Conservation (phyloP, 2,113 vertebrate species). For the Raja brachyura region DNA sequence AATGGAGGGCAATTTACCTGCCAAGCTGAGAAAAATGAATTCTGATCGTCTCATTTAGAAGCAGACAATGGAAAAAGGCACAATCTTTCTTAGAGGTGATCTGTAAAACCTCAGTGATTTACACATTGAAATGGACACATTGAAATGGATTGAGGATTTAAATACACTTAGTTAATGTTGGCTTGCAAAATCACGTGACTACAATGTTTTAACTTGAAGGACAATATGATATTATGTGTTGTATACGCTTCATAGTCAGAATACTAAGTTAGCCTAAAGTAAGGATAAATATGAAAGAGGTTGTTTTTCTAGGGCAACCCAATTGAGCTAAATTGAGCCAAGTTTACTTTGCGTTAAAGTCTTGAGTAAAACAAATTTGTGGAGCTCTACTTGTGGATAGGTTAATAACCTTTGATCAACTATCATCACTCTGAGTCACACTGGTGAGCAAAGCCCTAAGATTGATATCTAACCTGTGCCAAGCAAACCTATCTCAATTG, state of each 20-base stretch:
- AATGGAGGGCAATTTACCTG: slow-evolving; percentile 62
- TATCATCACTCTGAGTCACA: background rate
- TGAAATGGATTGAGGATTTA: background rate
- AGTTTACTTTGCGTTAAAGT: background rate
- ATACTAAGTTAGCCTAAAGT: background rate
- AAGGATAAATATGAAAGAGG: background rate
- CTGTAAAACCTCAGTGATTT: background rate
- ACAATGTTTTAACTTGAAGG: background rate
- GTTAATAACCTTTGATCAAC: background rate
- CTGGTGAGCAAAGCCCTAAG: background rate
- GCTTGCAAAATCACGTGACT: background rate
- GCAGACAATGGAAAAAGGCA: background rate
- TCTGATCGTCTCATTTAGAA: slow-evolving; percentile 53
- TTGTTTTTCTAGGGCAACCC: background rate
- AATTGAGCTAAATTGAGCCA: background rate
- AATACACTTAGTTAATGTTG: background rate
- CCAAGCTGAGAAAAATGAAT: slow-evolving; percentile 64
- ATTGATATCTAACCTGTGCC: background rate
- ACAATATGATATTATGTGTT: background rate
- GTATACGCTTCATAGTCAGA: background rate
- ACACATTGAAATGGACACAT: background rate
- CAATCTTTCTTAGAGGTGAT: background rate
- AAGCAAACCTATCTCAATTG: background rate
- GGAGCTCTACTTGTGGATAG: background rate
- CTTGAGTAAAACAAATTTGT: background rate